phyloP scores from a whole-genome alignment of 2,113 vertebrate species.

The Chaetops frenatus region DNA sequence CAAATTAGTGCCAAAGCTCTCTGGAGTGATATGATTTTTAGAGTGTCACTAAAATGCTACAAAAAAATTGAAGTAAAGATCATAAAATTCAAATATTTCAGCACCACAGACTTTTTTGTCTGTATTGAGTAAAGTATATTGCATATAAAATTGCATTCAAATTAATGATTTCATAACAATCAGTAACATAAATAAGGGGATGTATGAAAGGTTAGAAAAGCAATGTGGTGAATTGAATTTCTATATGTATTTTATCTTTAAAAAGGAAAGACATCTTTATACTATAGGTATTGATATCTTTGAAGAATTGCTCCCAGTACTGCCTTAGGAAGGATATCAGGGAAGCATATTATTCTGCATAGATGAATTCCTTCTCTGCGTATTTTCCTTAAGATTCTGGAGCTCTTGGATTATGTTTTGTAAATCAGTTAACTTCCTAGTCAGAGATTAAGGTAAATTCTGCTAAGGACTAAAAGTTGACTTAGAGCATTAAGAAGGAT shows the following conservation, averaged over 20 bases:
- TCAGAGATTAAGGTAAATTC: conserved; percentile 99
- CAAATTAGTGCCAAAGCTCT: neutral
- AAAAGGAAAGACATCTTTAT: neutral
- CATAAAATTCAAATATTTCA: neutral
- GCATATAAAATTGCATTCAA: neutral
- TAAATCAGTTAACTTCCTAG: conserved; percentile 91
- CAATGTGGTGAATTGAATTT: neutral
- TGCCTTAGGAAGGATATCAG: neutral
- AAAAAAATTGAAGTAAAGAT: neutral
- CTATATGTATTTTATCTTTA: neutral
- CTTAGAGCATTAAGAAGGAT: conserved; percentile 99
- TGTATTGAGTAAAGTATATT: neutral
- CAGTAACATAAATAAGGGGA: neutral
- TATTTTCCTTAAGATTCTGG: conserved; percentile 76
- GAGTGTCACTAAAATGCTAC: neutral
- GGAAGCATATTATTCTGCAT: neutral
- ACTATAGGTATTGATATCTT: neutral
- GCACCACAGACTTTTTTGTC: neutral
- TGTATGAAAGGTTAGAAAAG: neutral
- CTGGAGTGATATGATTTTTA: neutral
- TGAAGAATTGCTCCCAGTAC: neutral
- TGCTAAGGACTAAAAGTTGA: conserved; percentile 99
- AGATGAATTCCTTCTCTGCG: conserved; percentile 58
- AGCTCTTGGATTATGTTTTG: conserved; percentile 87
- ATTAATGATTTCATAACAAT: neutral